Evolutionary conservation across 2,113 vertebrate genomes (phyloP).

Genomic region (Rhinopomastus cyanomelas): DNA sequence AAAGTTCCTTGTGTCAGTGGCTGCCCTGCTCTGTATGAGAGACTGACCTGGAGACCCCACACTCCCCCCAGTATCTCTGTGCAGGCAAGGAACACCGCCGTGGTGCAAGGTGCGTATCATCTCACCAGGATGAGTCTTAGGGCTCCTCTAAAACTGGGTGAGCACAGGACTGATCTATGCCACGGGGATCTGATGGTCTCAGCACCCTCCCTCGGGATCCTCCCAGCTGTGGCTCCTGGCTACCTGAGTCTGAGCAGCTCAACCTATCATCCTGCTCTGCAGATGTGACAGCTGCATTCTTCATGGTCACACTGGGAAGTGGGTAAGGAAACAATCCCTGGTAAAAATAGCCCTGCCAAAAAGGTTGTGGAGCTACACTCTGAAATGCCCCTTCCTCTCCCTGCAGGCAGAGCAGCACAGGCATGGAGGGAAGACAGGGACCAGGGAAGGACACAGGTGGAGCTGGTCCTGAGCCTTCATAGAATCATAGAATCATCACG

Average conservation of each 20-base stretch:
- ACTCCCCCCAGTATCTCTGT: not conserved
- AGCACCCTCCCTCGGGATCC: not conserved
- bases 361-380: not conserved
- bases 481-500: too few relatives aligned
- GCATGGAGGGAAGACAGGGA: not conserved
- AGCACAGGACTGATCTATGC: not conserved
- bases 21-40: not conserved
- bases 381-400: not conserved
- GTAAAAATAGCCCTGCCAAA: conserved; percentile 31
- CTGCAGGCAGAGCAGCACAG: not conserved
- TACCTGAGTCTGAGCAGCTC: not conserved
- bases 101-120: not conserved
- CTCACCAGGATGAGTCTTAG: not conserved
- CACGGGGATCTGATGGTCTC: not conserved
- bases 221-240: not conserved
- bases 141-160: not conserved
- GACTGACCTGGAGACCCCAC: not conserved
- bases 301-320: not conserved
- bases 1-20: not conserved
- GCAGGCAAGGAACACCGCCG: not conserved
- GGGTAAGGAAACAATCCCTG: not conserved
- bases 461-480: not conserved
- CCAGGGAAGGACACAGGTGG: not conserved
- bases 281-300: not conserved
- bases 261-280: not conserved